Base-by-base conservation (phyloP, 2,113 vertebrate species). In the Eleginops maclovinus region DNA sequence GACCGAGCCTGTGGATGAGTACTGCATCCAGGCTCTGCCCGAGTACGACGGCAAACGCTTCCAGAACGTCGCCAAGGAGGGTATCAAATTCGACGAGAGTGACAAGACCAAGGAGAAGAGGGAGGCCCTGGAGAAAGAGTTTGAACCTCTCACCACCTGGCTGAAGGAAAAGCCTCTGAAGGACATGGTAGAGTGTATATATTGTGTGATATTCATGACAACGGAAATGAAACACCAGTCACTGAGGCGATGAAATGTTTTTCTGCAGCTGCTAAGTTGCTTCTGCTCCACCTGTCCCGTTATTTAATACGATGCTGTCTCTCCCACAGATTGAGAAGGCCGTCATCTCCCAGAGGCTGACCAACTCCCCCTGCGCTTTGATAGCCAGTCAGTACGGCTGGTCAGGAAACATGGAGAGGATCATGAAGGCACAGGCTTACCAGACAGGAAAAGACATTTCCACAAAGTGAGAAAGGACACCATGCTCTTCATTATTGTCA, bases 371-470 rank as follows among this genome's bases (percentile, higher is more conserved):
- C 0, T 99, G 98, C 67, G 98, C 98, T 44, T 91, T 99, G 58
- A 97, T 99, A 65, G 98, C 98, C 69, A 99, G 98, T 91, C 98
- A 99, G 90, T 99, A 99, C 0, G 98, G 98, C 50, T 99, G 98
- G 98, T 99, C 98, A 78, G 98, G 98, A 75, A 99, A 99, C 93
- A 99, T 99, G 98, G 98, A 99, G 89, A 94, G 98, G 79, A 99
- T 99, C 87, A 99, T 99, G 98, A 99, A 99, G 87, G 98, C 98
- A 40, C 98, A 99, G 60, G 98, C 98, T 1, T 99, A 99, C 92
- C 98, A 99, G 81, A 99, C 98, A 2, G 98, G 98, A 81, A 99
- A 98, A 92, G 98, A 99, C 85, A 98, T 99, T 90, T 98, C 98
- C n/a, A 98, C 98, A 70, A 99, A 96, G 98, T 99, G 93, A 92